A percentile compares a stretch with the other conserved stretches of the same genome.
phyloP scores from a whole-genome alignment of 2,888 invertebrate species.

The Nezara viridula region DNA sequence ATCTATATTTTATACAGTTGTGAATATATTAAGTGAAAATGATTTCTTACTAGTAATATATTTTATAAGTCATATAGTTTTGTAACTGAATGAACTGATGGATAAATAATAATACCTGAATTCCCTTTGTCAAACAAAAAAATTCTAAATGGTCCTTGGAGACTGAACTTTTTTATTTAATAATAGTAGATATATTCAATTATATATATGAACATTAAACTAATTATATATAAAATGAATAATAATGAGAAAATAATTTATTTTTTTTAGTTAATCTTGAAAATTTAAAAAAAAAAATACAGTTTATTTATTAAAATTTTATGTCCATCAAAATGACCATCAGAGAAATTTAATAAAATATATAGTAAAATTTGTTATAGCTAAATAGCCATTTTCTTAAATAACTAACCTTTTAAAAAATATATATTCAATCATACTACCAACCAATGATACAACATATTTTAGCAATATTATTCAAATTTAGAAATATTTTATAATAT shows the following conservation, averaged over 20 bases:
- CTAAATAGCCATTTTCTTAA: neutral
- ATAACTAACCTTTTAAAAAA: neutral
- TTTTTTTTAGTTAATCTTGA: neutral
- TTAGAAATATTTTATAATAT: constrained; percentile 12
- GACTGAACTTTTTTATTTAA: neutral
- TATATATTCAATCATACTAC: neutral
- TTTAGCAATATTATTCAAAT: neutral
- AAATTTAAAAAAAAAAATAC: neutral
- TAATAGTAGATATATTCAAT: neutral
- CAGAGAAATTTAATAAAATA: neutral
- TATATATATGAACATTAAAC: neutral
- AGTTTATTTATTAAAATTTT: neutral
- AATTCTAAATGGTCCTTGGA: neutral
- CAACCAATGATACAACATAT: neutral
- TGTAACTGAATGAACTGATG: neutral
- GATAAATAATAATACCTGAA: neutral
- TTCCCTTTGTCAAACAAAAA: neutral
- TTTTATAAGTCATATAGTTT: neutral
- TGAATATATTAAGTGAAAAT: neutral
- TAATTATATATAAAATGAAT: neutral
- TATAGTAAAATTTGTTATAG: neutral
- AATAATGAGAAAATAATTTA: neutral
- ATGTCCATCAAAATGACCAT: neutral
- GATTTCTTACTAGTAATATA: neutral
- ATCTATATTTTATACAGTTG: neutral